Conservation (phyloP, 2,888 invertebrate genomes). For the Silvanus unidentatus region DNA sequence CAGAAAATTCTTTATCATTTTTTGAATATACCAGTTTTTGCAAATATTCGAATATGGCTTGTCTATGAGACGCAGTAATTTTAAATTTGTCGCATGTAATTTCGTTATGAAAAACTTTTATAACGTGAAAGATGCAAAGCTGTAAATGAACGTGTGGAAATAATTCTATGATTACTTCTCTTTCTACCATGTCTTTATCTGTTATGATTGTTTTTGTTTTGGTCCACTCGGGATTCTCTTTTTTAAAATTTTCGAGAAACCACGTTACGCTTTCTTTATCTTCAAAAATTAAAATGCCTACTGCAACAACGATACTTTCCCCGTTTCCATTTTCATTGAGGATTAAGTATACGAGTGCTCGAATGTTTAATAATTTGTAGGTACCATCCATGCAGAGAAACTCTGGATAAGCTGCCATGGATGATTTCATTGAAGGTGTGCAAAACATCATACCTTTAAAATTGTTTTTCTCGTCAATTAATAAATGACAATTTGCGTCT, state of each 20-base stretch:
- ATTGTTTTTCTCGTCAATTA: conserved; percentile 6
- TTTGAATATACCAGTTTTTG: background rate
- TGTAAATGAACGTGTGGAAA: conserved; percentile 3
- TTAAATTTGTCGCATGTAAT: background rate
- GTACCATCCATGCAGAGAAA: conserved; percentile 10
- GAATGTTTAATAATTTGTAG: conserved; percentile 6
- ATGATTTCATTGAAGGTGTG: conserved; percentile 4
- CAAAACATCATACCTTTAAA: conserved; percentile 11
- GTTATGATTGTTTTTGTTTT: conserved; percentile 1
- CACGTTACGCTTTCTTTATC: conserved; percentile 1
- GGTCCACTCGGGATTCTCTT: background rate
- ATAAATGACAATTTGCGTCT: conserved; percentile 8
- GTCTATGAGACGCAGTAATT: background rate
- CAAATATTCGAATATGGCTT: background rate
- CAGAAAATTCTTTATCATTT: background rate
- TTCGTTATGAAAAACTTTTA: conserved; percentile 4
- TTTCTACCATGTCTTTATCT: conserved; percentile 2
- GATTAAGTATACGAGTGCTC: conserved; percentile 10
- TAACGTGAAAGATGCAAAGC: background rate
- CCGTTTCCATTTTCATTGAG: conserved; percentile 12
- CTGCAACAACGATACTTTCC: conserved; percentile 8
- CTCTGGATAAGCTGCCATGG: conserved; percentile 11
- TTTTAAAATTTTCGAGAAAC: conserved; percentile 3
- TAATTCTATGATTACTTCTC: background rate
- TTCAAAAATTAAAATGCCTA: conserved; percentile 8